Percentiles rank a stretch among this genome's conserved stretches.
These are phyloP conservation scores for Bambusicola thoracicus DNA, from an alignment of 2,113 vertebrate species.

Conservation along the genomic window DNA sequence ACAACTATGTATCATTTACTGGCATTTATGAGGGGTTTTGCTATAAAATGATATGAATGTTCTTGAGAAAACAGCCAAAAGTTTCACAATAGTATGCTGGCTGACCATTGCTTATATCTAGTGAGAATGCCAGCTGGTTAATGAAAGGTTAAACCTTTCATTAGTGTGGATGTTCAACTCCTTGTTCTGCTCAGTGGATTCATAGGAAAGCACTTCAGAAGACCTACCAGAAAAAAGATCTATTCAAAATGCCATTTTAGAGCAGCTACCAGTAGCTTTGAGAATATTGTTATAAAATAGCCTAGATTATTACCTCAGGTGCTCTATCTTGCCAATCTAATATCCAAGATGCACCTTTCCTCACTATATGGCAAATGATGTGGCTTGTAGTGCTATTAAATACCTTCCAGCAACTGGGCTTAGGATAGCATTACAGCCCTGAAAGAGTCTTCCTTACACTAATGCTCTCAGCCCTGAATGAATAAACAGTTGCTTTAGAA, in stretches of 20 bases:
- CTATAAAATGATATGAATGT: not conserved
- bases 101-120: not conserved
- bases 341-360: not conserved
- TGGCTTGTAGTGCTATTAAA: not conserved
- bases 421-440: not conserved
- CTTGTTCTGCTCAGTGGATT: not conserved
- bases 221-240: not conserved
- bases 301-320: accelerated
- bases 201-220: not conserved
- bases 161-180: not conserved
- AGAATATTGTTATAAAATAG: not conserved
- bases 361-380: not conserved
- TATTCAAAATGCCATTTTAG: not conserved
- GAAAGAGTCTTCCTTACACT: not conserved
- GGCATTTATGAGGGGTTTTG: not conserved
- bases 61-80: not conserved
- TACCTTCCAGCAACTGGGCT: not conserved
- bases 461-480: not conserved
- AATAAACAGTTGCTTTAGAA: not conserved
- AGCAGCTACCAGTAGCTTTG: not conserved
- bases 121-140: not conserved
- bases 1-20: not conserved
- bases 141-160: not conserved
- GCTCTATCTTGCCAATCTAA: not conserved
- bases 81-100: not conserved